These are phyloP conservation scores for Vandiemenella viatica DNA, from an alignment of 2,888 invertebrate species.

Conservation along the genomic window DNA sequence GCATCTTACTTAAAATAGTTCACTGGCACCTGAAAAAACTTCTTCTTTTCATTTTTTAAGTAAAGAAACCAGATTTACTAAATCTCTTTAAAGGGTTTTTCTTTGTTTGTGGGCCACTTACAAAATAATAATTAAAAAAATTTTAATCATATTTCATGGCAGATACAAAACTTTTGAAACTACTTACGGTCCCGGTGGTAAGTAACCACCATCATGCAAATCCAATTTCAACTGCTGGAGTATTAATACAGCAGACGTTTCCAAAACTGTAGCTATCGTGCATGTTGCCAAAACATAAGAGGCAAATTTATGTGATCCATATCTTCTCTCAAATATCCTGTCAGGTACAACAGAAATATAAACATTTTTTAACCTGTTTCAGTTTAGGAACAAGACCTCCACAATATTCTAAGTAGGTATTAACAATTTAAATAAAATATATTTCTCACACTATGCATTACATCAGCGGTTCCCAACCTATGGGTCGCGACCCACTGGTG, in stretches of 20 bases:
- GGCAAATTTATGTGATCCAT: constrained; percentile 35
- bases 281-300: constrained; percentile 30
- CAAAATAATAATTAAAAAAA: background rate
- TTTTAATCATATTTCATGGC: background rate
- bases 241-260: constrained; percentile 25
- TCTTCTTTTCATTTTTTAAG: no score
- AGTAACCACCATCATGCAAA: constrained; percentile 24
- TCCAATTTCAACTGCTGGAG: constrained; percentile 26
- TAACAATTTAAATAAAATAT: background rate
- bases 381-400: no score
- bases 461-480: no score
- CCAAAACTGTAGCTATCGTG: constrained; percentile 28
- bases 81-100: background rate
- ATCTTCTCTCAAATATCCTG: constrained; percentile 35
- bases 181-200: constrained; percentile 35
- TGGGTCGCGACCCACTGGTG: no score
- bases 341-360: no score
- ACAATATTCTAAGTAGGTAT: background rate
- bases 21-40: no score
- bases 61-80: no score
- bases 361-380: no score
- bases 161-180: no score
- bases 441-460: no score
- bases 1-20: no score
- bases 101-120: background rate